These are phyloP conservation scores for Micronisus gabar DNA, from an alignment of 2,113 vertebrate genomes.

Conservation along the genomic window DNA sequence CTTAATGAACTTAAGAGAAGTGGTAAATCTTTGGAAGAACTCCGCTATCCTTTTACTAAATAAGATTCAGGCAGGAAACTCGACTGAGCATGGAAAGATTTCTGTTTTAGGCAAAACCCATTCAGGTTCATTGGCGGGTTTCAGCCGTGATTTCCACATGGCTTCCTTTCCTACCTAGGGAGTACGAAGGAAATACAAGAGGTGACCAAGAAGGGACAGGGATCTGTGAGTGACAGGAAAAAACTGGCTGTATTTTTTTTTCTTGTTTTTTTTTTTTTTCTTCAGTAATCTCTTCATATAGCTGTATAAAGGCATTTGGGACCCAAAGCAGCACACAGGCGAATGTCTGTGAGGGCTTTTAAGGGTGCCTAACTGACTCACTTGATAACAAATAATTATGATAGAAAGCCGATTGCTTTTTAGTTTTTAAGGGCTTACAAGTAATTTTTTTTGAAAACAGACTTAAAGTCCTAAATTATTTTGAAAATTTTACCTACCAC, in stretches of 20 bases:
- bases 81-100: background rate
- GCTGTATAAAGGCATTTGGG: background rate
- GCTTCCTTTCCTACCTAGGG: background rate
- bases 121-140: background rate
- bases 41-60: background rate
- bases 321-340: background rate
- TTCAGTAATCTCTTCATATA: background rate
- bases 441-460: background rate
- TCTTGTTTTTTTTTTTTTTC: too few relatives aligned
- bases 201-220: background rate
- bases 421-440: background rate
- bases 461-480: background rate
- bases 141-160: background rate
- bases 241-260: background rate
- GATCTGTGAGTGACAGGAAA: background rate
- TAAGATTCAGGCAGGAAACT: background rate
- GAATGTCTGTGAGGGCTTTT: background rate
- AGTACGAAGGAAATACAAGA: background rate
- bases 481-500: background rate
- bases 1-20: background rate
- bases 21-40: background rate
- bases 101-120: background rate
- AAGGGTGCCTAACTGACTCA: background rate
- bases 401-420: background rate
- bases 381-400: background rate